Evolutionary conservation across 2,797 vertebrate genomes (phyloP), one percentile per base, ranked within the genome.

Genomic region (Etheostoma perlongum): DNA sequence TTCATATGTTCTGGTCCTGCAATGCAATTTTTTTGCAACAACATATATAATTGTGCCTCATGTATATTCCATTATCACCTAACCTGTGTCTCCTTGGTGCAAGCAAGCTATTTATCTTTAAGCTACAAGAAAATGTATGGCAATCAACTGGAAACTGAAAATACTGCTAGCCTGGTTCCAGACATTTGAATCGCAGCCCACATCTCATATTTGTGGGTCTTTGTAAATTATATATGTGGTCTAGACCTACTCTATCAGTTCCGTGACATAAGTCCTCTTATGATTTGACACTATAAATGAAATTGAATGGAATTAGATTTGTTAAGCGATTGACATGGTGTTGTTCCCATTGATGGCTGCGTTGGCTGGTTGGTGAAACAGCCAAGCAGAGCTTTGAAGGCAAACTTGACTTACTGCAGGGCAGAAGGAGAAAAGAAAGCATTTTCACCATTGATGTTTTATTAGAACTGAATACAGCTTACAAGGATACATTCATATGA

Each of bases 11-110:
- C 62, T 64, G 70, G 14, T 64, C 0, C 36, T 64, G 48, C 46
- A 2, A 15, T n/a, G 46, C 40, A 76, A 9, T 12, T 40, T 40
- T 12, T 40, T 40, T 71, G 23, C 58, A 82, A 78, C 48, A 74
- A 62, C 44, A 48, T 14, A 47, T 44, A 67, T 81, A 8, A 72
- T 66, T 55, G 54, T 33, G 8, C 25, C 65, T 12, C 14, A 16
- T 0, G n/a, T 83, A 46, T 70, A 53, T 54, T 79, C 6, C 30
- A 62, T 81, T 78, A 82, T 74, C 72, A 76, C 52, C 33, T 69
- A 25, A 8, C 14, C 16, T 30, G 5, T 66, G 77, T 79, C 60
- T 59, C 25, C 40, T 66, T 82, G 54, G 49, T 46, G 46, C 16
- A 67, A 14, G 7, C 21, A 8, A 64, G 25, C 47, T 60, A 48